Percentiles rank a stretch among this genome's conserved stretches.
Evolutionary conservation across 2,113 vertebrate genomes (phyloP).

Genomic region (Barnardius zonarius): DNA sequence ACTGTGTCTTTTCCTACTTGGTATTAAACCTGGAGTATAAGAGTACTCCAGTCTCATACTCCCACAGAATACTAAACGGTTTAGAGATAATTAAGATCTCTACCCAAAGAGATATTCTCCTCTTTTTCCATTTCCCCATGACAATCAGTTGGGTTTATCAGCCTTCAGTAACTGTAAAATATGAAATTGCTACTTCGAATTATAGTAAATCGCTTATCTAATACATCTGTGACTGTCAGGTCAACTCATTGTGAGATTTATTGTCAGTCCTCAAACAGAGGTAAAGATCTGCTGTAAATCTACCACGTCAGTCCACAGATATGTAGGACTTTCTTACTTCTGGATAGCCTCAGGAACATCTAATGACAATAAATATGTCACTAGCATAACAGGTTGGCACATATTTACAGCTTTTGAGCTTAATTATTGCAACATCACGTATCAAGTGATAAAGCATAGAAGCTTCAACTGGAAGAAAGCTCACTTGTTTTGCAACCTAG

Average conservation of each 20-base stretch:
- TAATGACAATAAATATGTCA: neutral
- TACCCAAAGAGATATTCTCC: neutral
- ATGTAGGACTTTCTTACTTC: neutral
- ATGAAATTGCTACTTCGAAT: neutral
- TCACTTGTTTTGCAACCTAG: neutral
- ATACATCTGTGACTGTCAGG: neutral
- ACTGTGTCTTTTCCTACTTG: neutral
- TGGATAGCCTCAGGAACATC: neutral
- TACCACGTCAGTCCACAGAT: neutral
- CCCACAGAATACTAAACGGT: neutral
- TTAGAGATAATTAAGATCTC: neutral
- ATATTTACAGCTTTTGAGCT: neutral
- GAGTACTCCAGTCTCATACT: neutral
- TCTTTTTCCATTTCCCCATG: neutral
- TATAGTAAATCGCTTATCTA: neutral
- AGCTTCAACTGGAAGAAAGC: neutral
- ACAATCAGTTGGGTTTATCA: neutral
- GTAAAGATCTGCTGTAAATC: neutral
- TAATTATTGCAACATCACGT: neutral
- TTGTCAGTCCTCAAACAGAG: neutral
- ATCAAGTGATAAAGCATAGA: neutral
- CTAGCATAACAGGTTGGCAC: neutral
- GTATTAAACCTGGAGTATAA: neutral
- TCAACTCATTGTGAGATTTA: neutral
- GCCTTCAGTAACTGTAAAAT: neutral